These are phyloP conservation scores for Noctuana brunneofusca DNA, from an alignment of 2,888 invertebrate genomes.

Conservation along the genomic window DNA sequence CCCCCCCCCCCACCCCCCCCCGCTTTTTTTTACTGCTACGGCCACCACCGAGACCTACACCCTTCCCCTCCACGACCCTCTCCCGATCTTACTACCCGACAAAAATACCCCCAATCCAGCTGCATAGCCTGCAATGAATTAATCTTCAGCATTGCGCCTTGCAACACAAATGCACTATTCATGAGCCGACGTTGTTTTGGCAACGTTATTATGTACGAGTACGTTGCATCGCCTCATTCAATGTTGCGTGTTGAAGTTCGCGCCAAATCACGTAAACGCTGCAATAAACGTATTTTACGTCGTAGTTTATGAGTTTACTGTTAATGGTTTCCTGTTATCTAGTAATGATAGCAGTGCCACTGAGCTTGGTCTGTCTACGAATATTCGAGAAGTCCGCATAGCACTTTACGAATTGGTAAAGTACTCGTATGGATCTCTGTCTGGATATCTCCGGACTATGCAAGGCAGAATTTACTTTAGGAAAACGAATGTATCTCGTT, in stretches of 20 bases:
- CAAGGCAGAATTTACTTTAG: no score
- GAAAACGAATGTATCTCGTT: no score
- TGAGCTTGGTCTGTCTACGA: no score
- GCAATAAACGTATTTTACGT: constrained; percentile 23
- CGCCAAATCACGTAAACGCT: constrained; percentile 32
- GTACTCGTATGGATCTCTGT: no score
- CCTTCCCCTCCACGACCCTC: no score
- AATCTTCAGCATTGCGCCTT: constrained; percentile 6
- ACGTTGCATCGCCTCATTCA: constrained; percentile 14
- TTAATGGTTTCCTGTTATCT: constrained; percentile 25
- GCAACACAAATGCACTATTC: constrained; percentile 18
- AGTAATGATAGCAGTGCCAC: background rate
- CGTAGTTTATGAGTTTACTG: constrained; percentile 9
- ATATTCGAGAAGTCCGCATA: no score
- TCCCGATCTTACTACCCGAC: no score
- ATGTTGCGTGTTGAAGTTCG: constrained; percentile 22
- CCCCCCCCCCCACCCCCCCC: no score
- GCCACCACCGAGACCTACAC: no score
- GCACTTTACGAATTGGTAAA: no score
- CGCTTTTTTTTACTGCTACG: no score
- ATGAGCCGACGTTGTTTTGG: constrained; percentile 22
- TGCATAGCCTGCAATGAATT: background rate
- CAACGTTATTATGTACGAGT: constrained; percentile 17
- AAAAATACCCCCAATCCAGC: background rate
- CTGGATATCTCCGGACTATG: no score